Percentiles rank a stretch among this genome's conserved stretches.
Conservation (phyloP, 2,113 vertebrate species). For the Climacteris rufus region DNA sequence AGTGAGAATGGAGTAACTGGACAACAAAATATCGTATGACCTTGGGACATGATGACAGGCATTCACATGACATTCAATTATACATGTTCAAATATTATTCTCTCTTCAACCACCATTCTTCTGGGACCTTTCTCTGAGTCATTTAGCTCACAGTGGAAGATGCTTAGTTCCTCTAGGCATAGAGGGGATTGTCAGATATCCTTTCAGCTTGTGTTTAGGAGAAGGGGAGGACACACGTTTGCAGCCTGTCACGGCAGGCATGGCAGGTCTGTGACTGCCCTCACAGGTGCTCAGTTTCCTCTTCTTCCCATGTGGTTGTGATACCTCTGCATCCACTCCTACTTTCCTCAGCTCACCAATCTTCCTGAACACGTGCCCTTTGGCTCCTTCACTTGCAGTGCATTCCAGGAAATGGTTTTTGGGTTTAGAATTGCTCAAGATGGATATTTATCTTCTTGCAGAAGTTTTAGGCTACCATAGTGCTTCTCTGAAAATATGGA, state of each 20-base stretch:
- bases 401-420: neutral
- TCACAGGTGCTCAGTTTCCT: neutral
- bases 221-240: fast-evolving
- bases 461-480: neutral
- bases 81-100: neutral
- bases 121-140: neutral
- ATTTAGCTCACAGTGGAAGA: neutral
- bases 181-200: neutral
- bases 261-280: neutral
- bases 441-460: neutral
- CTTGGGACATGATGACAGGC: neutral
- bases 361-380: neutral
- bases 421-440: neutral
- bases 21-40: neutral
- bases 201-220: neutral
- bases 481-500: neutral
- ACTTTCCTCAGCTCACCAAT: neutral
- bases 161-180: neutral
- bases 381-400: neutral
- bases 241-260: neutral
- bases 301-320: neutral
- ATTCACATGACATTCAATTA: neutral
- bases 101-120: neutral
- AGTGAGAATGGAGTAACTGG: neutral
- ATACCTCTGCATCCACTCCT: neutral